Percentiles rank a stretch among this genome's conserved stretches.
Conservation (phyloP, 2,797 vertebrate species). For the Sebastes glaucus region DNA sequence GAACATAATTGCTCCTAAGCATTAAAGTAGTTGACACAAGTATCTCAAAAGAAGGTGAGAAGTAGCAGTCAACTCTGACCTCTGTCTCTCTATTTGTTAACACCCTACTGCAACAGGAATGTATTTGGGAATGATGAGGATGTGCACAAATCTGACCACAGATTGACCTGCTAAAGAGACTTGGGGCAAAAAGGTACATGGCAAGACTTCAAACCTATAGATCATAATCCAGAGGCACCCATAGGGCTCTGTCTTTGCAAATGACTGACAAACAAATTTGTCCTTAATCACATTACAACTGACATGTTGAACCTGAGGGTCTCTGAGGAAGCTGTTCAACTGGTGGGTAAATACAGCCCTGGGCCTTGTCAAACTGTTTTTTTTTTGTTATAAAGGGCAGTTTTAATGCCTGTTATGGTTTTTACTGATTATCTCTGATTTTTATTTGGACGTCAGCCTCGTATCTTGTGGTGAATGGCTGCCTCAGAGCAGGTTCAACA, state of each 20-base stretch:
- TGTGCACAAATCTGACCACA: not conserved
- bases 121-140: not conserved
- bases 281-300: not conserved
- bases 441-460: too few relatives aligned
- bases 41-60: not conserved
- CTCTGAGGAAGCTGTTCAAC: not conserved
- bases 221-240: not conserved
- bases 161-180: not conserved
- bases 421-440: not conserved
- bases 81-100: not conserved
- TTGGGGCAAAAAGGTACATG: not conserved
- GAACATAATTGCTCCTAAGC: not conserved
- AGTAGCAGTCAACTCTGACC: constrained; percentile 1
- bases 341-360: not conserved
- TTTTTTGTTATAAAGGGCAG: too few relatives aligned
- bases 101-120: not conserved
- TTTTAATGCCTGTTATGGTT: not conserved
- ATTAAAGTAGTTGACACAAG: not conserved
- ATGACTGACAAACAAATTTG: not conserved
- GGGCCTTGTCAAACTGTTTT: not conserved
- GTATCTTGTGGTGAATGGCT: too few relatives aligned
- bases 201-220: not conserved
- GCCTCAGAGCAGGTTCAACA: not conserved
- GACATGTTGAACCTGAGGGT: not conserved
- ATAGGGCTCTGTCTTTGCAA: not conserved